Evolutionary conservation across 2,797 vertebrate species (phyloP), one percentile per base, ranked within the genome.

Genomic region (Apodemus agrarius): DNA sequence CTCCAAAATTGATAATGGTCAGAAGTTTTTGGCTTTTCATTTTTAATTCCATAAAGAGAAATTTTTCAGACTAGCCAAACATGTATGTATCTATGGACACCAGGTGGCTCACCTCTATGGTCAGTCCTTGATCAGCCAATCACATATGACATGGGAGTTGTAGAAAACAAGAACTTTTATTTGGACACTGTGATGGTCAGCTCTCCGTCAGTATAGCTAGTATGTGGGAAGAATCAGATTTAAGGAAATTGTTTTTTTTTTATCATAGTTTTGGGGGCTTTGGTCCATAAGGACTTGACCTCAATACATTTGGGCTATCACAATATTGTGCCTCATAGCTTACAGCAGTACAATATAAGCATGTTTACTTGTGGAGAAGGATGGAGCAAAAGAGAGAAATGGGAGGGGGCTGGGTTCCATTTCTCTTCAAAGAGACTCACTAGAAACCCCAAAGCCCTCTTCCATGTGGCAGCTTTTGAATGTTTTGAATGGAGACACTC

Each of bases 21-120:
- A 74, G 26, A 88, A 46, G 9, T 0, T 65, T 84, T 81, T 37
- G 40, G 63, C 85, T 2, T 96, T 89, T 80, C 21, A 31, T 29
- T 91, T 95, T 76, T 2, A 90, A 69, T 31, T 95, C 78, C 43
- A 16, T 90, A 52, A 91, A 24, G 46, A 89, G 14, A 49, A n/a
- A 6, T 72, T 93, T 95, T 91, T n/a, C 83, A 54, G 34, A 72
- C 74, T 74, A 37, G 82, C n/a, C 40, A 87, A 93, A 82, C 1
- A 49, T 43, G 0, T 34, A 24, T 52, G 29, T 3, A 31, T 46
- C 75, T 26, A 6, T 74, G 24, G 19, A 63, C 21, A 43, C 7
- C 65, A 59, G 43, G 34, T 78, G 34, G 54, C 31, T 10, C 63
- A 57, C 7, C 63, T 6, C 24, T 57, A 6, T 46, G 2, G 34